Percentiles rank a stretch among this genome's conserved stretches.
Conservation (phyloP, 2,797 vertebrate species). For the Neosilurus hyrtlii region DNA sequence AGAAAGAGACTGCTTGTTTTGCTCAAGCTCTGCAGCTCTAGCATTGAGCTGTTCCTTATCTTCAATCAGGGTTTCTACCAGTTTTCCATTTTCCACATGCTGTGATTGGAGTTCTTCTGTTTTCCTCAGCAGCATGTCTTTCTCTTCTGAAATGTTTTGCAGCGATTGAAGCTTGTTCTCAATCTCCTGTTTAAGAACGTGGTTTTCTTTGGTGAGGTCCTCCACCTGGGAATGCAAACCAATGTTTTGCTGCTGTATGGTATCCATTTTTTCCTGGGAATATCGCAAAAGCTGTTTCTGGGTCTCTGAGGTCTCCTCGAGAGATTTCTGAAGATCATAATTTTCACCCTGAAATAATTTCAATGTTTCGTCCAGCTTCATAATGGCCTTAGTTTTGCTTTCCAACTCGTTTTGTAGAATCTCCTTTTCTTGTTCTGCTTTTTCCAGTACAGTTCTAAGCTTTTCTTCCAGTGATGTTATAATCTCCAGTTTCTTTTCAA, state of each 20-base stretch:
- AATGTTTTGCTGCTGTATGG: conserved; percentile 52
- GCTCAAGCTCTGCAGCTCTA: conserved; percentile 67
- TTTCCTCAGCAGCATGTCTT: conserved; percentile 65
- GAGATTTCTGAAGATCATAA: conserved; percentile 64
- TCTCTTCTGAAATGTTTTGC: conserved; percentile 60
- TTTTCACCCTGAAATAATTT: conserved; percentile 66
- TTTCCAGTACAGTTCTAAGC: conserved; percentile 61
- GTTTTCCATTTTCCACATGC: conserved; percentile 59
- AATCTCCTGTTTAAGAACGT: conserved; percentile 67
- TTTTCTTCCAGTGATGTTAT: conserved; percentile 72
- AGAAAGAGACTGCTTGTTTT: conserved; percentile 70
- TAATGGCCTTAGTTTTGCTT: conserved; percentile 68
- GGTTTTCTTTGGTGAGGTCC: conserved; percentile 67
- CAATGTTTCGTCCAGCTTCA: conserved; percentile 65
- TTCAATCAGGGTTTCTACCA: conserved; percentile 64
- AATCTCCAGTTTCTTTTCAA: conserved; percentile 70
- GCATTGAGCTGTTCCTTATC: conserved; percentile 72
- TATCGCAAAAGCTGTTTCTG: conserved; percentile 63
- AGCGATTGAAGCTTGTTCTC: conserved; percentile 59
- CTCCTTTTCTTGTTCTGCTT: conserved; percentile 66
- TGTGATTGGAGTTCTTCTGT: conserved; percentile 62
- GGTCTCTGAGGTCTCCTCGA: conserved; percentile 49
- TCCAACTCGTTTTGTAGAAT: conserved; percentile 71
- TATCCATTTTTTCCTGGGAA: conserved; percentile 59
- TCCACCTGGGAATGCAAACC: conserved; percentile 66